A percentile compares a stretch with the other conserved stretches of the same genome.
These are phyloP conservation scores for Melanotaenia trifasciata DNA, from an alignment of 2,797 vertebrate genomes.

Conservation along the genomic window DNA sequence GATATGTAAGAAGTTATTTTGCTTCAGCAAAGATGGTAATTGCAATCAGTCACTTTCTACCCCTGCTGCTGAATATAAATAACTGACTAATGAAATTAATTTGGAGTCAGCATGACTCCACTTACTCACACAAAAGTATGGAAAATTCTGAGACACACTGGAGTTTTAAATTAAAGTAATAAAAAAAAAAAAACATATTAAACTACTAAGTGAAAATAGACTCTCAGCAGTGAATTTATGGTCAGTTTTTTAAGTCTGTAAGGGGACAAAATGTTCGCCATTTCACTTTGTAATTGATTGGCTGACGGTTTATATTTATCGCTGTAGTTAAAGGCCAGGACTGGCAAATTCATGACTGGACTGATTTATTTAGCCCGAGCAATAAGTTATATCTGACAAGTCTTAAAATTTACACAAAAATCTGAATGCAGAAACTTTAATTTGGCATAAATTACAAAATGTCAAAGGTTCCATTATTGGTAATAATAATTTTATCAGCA, in stretches of 20 bases:
- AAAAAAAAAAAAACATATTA: slow-evolving; percentile 14
- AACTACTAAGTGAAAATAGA: slow-evolving; percentile 24
- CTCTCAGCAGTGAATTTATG: slow-evolving; percentile 31
- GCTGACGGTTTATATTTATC: slow-evolving; percentile 56
- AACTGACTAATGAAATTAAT: slow-evolving; percentile 32
- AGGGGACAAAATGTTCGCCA: slow-evolving; percentile 25
- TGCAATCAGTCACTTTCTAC: slow-evolving; percentile 33
- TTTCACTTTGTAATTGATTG: slow-evolving; percentile 36
- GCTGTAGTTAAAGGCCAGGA: slow-evolving; percentile 24
- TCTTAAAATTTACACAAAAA: slow-evolving; percentile 46
- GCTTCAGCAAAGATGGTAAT: slow-evolving; percentile 28
- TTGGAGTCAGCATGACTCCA: slow-evolving; percentile 6
- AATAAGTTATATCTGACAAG: slow-evolving; percentile 40
- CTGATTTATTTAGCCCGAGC: slow-evolving; percentile 44
- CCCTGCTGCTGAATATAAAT: slow-evolving; percentile 44
- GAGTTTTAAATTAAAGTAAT: slow-evolving; percentile 17
- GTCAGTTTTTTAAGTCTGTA: slow-evolving; percentile 22
- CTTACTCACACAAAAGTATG: slow-evolving; percentile 9
- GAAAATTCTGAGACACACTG: background rate
- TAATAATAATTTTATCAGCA: slow-evolving; percentile 39
- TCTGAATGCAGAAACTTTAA: slow-evolving; percentile 38
- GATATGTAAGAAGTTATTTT: slow-evolving; percentile 23
- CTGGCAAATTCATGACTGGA: slow-evolving; percentile 43
- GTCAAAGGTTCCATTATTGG: slow-evolving; percentile 37
- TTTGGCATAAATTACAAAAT: slow-evolving; percentile 42